These are phyloP conservation scores for Odontomyia ornata DNA, from an alignment of 2,888 invertebrate species.

Conservation along the genomic window DNA sequence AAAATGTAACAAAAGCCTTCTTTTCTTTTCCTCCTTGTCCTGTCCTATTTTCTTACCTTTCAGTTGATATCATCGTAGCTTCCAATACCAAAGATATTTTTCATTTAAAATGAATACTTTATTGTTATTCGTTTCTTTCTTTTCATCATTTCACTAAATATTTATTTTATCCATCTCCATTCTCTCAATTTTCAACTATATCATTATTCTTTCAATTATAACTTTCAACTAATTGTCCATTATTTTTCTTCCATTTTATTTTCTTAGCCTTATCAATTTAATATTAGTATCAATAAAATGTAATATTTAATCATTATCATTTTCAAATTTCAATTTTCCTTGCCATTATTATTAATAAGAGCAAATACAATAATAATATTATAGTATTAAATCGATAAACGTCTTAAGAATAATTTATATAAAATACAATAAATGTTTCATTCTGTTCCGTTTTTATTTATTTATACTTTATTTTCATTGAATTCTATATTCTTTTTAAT, in stretches of 20 bases:
- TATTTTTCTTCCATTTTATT: neutral
- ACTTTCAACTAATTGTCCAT: neutral
- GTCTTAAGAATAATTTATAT: slow-evolving; percentile 46
- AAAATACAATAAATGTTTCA: slow-evolving; percentile 34
- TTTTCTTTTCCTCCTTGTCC: too few species aligned
- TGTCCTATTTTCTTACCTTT: too few species aligned
- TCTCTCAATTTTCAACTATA: neutral
- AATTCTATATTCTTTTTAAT: neutral
- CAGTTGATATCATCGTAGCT: too few species aligned
- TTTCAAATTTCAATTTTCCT: neutral
- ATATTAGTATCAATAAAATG: slow-evolving; percentile 16
- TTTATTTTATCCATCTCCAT: neutral
- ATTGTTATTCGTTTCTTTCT: slow-evolving; percentile 17
- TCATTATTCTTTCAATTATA: neutral
- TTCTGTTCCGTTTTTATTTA: slow-evolving; percentile 15
- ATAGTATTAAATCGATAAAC: slow-evolving; percentile 45
- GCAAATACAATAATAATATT: slow-evolving; percentile 40
- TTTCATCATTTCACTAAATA: slow-evolving; percentile 9
- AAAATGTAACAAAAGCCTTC: too few species aligned
- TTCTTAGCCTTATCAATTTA: neutral
- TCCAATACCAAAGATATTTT: slow-evolving; percentile 21
- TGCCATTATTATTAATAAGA: slow-evolving; percentile 19
- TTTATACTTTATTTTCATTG: slow-evolving; percentile 3
- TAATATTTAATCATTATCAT: neutral
- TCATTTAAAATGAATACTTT: slow-evolving; percentile 34